Conservation (phyloP, 1,140 invertebrate genomes). For the Papilio machaon region DNA sequence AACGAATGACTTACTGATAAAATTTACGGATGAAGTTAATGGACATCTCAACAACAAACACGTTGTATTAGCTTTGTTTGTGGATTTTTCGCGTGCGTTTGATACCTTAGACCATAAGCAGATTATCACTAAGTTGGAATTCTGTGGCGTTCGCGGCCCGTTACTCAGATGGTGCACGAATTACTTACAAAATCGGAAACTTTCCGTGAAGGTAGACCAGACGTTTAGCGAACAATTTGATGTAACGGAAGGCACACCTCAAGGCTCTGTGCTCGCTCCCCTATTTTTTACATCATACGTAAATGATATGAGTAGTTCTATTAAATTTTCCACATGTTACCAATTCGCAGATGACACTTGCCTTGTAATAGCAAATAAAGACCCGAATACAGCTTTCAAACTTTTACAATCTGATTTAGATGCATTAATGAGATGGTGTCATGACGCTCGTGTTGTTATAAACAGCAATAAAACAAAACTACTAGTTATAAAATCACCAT, state of each 20-base stretch:
- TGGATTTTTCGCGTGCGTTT: slow-evolving; percentile 52
- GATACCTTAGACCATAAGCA: slow-evolving; percentile 46
- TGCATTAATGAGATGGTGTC: slow-evolving; percentile 41
- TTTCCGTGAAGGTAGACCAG: slow-evolving; percentile 41
- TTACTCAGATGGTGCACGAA: slow-evolving; percentile 46
- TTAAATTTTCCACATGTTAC: slow-evolving; percentile 41
- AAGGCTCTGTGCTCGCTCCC: slow-evolving; percentile 49
- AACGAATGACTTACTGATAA: slow-evolving; percentile 42
- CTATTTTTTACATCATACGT: slow-evolving; percentile 45
- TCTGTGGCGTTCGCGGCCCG: slow-evolving; percentile 46
- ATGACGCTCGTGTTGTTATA: slow-evolving; percentile 43
- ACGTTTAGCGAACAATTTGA: slow-evolving; percentile 31
- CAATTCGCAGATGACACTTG: slow-evolving; percentile 56
- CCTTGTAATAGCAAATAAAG: slow-evolving; percentile 41
- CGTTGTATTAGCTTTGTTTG: slow-evolving; percentile 44
- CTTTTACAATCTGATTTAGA: slow-evolving; percentile 44
- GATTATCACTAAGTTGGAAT: slow-evolving; percentile 41
- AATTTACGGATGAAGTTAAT: slow-evolving; percentile 50
- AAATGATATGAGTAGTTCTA: slow-evolving; percentile 45
- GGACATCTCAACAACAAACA: slow-evolving; percentile 42
- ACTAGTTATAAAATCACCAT: slow-evolving; percentile 44
- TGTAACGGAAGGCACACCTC: slow-evolving; percentile 41
- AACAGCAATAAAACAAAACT: slow-evolving; percentile 46
- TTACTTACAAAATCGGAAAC: slow-evolving; percentile 41
- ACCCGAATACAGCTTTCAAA: slow-evolving; percentile 33